Evolutionary conservation across 2,113 vertebrate species (phyloP), one percentile per base, ranked within the genome.

Genomic region (Triplophysa rosa): DNA sequence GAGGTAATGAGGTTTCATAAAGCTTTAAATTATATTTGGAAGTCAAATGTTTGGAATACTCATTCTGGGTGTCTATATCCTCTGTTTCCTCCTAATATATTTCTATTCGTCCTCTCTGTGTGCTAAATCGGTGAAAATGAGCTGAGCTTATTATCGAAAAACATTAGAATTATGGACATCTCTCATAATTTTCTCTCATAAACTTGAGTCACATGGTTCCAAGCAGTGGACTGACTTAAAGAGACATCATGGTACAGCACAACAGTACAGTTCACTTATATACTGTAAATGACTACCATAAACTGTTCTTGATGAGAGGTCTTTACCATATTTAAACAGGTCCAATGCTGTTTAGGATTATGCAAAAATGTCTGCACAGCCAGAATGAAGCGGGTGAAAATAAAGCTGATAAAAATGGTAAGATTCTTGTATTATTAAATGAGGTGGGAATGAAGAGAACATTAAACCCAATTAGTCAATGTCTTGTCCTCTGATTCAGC

Each of bases 11-110:
- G 67, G 23, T 59, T 75, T 42, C 21, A 42, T 65, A 16, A 83
- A 69, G 78, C 58, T 75, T 56, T 67, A 74, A 65, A 62, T 49
- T 58, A 65, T 75, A 33, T 77, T 64, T 78, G 76, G 64, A 67
- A 70, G 67, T 82, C 70, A 67, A 67, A 67, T 76, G 42, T 74
- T 58, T 58, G n/a, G 62, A 67, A 10, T 58, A 63, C 23, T 66
- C 19, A 21, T 61, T 33, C 37, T 33, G 64, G 37, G n/a, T 29
- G 52, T 74, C 63, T 3, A 61, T 75, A 67, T 75, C 58, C 54
- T 74, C 63, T 3, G 49, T 75, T 74, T 75, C 58, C 54, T 16
- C 6, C 16, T 72, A 14, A 33, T 62, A 67, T 23, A 42, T 80
- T 59, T 19, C 37, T 5, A 68, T 67, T 58, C 19, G 19, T 23